Evolutionary conservation across 2,113 vertebrate genomes (phyloP).

Genomic region (Ploceus nigricollis): DNA sequence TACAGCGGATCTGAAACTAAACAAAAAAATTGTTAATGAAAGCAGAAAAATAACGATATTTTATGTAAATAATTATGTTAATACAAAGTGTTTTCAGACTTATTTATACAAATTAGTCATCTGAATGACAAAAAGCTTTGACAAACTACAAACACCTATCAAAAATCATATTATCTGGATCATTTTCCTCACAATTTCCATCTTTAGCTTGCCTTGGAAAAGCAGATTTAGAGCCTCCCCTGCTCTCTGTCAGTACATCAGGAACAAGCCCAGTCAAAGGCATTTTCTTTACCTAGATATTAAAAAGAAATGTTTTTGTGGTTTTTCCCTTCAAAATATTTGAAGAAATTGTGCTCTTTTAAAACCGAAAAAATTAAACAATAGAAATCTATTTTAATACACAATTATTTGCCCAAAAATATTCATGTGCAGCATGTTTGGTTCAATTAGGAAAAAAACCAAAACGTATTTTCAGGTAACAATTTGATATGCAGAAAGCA

Average conservation of each 20-base stretch:
- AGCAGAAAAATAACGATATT: conserved; percentile 55
- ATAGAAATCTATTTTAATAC: background rate
- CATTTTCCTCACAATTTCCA: conserved; percentile 38
- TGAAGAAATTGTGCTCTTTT: background rate
- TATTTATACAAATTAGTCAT: conserved; percentile 68
- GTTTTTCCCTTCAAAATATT: background rate
- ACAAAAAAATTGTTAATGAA: conserved; percentile 64
- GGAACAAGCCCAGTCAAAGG: background rate
- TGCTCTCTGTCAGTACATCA: background rate
- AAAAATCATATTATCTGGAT: conserved; percentile 54
- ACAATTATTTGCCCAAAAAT: background rate
- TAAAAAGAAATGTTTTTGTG: background rate
- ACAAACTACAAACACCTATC: conserved; percentile 57
- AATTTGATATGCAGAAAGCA: background rate
- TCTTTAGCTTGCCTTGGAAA: conserved; percentile 43
- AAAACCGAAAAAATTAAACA: background rate
- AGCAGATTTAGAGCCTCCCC: background rate
- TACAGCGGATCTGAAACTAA: conserved; percentile 13
- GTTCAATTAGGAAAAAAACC: background rate
- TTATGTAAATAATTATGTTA: conserved; percentile 57
- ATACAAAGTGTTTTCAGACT: conserved; percentile 56
- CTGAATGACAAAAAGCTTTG: conserved; percentile 53
- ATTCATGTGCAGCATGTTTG: background rate
- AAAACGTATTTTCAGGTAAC: background rate
- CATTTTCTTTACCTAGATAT: background rate